phyloP scores from a whole-genome alignment of 2,888 invertebrate species.

The Synergus umbraculus region DNA sequence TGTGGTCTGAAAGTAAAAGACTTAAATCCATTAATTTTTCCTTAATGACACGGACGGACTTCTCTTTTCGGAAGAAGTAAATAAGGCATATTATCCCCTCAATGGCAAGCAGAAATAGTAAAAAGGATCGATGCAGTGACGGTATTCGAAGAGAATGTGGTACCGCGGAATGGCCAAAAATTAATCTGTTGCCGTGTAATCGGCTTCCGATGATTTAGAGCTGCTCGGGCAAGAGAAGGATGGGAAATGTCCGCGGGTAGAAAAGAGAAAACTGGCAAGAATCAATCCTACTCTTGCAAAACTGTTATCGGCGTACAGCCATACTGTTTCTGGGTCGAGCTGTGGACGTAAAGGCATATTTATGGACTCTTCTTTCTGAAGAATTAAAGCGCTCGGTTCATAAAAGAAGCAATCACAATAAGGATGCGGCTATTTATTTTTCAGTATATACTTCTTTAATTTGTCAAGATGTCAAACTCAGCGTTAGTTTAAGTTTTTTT shows the following conservation, averaged over 20 bases:
- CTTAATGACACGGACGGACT: not conserved
- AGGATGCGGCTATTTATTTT: not conserved
- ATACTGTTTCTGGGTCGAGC: constrained; percentile 58
- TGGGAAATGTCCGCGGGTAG: constrained; percentile 58
- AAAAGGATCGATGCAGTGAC: not conserved
- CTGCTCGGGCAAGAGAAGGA: constrained; percentile 60
- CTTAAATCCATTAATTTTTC: not conserved
- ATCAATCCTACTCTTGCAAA: constrained; percentile 59
- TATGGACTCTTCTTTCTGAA: constrained; percentile 2
- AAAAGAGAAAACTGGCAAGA: constrained; percentile 57
- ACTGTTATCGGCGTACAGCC: constrained; percentile 62
- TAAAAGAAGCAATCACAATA: not conserved
- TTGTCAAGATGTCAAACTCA: not conserved
- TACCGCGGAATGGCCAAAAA: constrained; percentile 62
- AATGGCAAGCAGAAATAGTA: not conserved
- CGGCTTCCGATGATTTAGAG: constrained; percentile 73
- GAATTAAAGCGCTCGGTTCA: not conserved
- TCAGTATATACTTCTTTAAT: not conserved
- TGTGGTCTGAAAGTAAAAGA: no score
- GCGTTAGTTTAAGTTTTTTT: no score
- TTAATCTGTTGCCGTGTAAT: constrained; percentile 74
- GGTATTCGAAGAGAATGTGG: constrained; percentile 7
- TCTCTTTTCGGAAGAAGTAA: not conserved
- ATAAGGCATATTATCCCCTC: not conserved
- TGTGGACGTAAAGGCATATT: not conserved